phyloP scores from a whole-genome alignment of 2,888 invertebrate genomes.

The Orchesellides sinensis region DNA sequence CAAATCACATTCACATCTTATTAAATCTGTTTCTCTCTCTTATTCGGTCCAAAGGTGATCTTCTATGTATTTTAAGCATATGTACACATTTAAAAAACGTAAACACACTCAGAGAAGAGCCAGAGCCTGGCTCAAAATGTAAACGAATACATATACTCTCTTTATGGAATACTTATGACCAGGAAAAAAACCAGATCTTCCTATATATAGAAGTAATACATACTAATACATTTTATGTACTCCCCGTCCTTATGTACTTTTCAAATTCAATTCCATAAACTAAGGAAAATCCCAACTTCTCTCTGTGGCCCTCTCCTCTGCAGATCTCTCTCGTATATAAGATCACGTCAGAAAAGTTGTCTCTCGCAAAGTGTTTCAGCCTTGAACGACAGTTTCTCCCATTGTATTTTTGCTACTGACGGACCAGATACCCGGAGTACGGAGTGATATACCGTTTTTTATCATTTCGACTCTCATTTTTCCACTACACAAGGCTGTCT shows the following conservation, averaged over 20 bases:
- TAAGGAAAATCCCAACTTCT: constrained; percentile 21
- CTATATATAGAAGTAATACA: no score
- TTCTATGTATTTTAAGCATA: neutral
- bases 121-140: neutral
- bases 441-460: constrained; percentile 9
- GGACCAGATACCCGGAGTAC: neutral
- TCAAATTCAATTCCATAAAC: constrained; percentile 29
- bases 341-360: neutral
- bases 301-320: neutral
- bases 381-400: constrained; percentile 30
- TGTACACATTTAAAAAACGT: neutral
- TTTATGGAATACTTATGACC: neutral
- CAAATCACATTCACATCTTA: neutral
- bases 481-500: neutral
- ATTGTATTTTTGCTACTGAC: constrained; percentile 19
- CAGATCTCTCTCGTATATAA: neutral
- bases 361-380: constrained; percentile 38
- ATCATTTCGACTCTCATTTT: neutral
- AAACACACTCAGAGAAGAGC: neutral
- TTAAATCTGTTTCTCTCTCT: neutral
- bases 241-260: constrained; percentile 6
- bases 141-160: neutral
- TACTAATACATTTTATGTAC: neutral
- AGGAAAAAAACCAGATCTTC: no score
- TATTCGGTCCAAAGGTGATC: neutral